Conservation (phyloP, 2,113 vertebrate species). For the Phaethornis superciliosus region DNA sequence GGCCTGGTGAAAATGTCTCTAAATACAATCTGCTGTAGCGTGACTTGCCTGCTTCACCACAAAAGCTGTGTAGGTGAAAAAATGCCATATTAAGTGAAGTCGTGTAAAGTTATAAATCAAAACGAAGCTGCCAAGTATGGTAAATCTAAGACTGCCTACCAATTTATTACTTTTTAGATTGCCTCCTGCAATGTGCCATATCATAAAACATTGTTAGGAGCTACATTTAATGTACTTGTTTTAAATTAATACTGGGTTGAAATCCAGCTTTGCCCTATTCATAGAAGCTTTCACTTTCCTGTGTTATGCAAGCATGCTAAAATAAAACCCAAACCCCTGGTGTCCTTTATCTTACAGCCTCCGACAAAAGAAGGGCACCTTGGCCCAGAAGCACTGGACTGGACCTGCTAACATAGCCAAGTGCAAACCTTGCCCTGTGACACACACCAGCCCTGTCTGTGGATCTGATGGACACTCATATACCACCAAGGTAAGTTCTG, state of each 20-base stretch:
- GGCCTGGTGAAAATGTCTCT: neutral
- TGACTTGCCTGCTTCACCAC: neutral
- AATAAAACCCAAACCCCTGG: neutral
- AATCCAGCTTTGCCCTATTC: neutral
- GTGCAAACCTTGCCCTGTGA: slow-evolving; percentile 83
- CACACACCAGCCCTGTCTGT: slow-evolving; percentile 73
- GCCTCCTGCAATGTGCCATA: neutral
- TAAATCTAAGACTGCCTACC: neutral
- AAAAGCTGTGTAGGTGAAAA: neutral
- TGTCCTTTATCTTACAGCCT: slow-evolving; percentile 40
- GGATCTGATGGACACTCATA: slow-evolving; percentile 90
- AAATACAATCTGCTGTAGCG: rapidly evolving
- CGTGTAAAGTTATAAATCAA: neutral
- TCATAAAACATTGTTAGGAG: neutral
- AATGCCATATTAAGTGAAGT: neutral
- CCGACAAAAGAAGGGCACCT: slow-evolving; percentile 78
- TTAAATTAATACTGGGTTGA: neutral
- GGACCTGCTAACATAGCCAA: slow-evolving; percentile 80
- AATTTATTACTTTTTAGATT: neutral
- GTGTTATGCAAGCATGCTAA: neutral
- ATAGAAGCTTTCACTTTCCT: neutral
- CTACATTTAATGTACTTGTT: neutral
- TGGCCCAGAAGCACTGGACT: slow-evolving; percentile 82
- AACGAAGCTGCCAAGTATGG: neutral
- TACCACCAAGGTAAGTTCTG: slow-evolving; percentile 78